These are phyloP conservation scores for Tangara arthus DNA, from an alignment of 2,797 vertebrate species.

Conservation along the genomic window DNA sequence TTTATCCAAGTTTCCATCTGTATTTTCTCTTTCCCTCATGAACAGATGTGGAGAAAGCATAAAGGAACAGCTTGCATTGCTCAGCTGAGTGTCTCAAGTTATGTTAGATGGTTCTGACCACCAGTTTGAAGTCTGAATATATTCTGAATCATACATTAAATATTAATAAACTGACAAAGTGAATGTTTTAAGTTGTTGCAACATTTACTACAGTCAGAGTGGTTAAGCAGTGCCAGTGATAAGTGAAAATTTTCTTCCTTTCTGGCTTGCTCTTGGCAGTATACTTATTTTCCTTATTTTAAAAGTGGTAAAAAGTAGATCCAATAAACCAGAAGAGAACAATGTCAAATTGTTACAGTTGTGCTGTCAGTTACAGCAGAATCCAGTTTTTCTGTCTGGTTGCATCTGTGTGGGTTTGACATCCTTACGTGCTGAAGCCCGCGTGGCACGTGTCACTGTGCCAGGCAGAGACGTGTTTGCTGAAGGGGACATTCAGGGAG, in stretches of 20 bases:
- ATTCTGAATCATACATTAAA: not conserved
- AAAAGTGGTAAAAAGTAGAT: not conserved
- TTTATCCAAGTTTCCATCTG: not conserved
- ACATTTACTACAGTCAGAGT: not conserved
- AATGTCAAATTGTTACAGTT: not conserved
- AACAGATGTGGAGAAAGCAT: not conserved
- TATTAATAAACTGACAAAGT: not conserved
- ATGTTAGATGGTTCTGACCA: not conserved
- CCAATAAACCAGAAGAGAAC: not conserved
- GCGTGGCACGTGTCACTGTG: accelerated
- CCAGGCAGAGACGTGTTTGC: not conserved
- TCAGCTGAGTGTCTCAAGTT: not conserved
- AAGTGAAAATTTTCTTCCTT: not conserved
- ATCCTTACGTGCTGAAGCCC: not conserved
- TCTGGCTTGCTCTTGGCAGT: not conserved
- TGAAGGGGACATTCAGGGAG: not conserved
- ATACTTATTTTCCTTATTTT: not conserved
- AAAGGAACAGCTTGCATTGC: not conserved
- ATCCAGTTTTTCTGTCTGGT: not conserved
- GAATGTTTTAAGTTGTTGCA: not conserved
- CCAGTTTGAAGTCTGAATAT: not conserved
- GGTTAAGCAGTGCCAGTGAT: not conserved
- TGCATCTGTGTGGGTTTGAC: not conserved
- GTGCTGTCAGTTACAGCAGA: not conserved
- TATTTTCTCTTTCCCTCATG: not conserved